A percentile compares a stretch with the other conserved stretches of the same genome.
Conservation (phyloP, 2,113 vertebrate genomes). For the Suncus etruscus region DNA sequence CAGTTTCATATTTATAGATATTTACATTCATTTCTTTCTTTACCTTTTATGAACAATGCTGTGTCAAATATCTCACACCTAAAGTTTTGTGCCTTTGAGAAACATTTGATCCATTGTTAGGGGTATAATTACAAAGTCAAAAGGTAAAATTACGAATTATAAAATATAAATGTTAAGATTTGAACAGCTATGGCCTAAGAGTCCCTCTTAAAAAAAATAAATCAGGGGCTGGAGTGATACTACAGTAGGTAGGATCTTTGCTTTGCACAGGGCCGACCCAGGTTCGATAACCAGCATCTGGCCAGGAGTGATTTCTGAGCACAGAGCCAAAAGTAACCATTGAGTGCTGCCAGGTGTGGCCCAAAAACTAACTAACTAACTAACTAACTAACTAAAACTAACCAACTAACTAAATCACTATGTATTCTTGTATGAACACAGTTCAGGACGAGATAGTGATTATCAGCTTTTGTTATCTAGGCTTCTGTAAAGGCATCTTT, state of each 20-base stretch:
- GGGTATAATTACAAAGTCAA: slow-evolving; percentile 37
- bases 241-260: too few relatives aligned
- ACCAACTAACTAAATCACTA: not conserved
- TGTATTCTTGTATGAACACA: slow-evolving; percentile 38
- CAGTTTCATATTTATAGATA: slow-evolving; percentile 24
- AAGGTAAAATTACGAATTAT: not conserved
- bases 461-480: slow-evolving; percentile 17
- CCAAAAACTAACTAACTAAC: too few relatives aligned
- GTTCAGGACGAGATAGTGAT: not conserved
- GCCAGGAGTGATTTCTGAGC: too few relatives aligned
- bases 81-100: slow-evolving; percentile 3
- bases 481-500: slow-evolving; percentile 30
- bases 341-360: too few relatives aligned
- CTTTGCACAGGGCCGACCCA: too few relatives aligned
- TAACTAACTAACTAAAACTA: too few relatives aligned
- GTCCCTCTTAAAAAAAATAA: not conserved
- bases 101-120: slow-evolving; percentile 47
- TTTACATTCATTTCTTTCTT: slow-evolving; percentile 43
- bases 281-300: too few relatives aligned
- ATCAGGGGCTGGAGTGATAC: not conserved
- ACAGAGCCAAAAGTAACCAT: too few relatives aligned
- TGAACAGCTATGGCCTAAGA: slow-evolving; percentile 13
- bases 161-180: slow-evolving; percentile 7
- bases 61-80: slow-evolving; percentile 2
- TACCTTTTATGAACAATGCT: not conserved